Evolutionary conservation across 2,797 vertebrate genomes (phyloP).

Genomic region (Sebastiscus tertius): DNA sequence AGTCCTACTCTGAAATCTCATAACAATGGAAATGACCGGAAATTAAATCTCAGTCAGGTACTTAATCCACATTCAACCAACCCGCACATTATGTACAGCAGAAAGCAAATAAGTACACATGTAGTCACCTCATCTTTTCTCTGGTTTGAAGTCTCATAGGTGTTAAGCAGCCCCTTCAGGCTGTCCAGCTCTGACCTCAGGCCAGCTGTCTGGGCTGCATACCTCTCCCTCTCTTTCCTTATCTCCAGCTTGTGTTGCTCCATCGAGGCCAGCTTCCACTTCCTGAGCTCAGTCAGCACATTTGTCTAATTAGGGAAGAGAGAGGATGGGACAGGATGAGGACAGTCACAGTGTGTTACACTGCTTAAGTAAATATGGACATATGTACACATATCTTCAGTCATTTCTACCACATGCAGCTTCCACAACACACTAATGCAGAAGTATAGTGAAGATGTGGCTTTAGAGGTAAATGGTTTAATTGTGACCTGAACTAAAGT

Average conservation of each 20-base stretch:
- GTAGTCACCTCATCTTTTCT: constrained; percentile 93
- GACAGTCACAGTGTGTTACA: neutral
- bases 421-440: neutral
- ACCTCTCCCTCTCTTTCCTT: constrained; percentile 87
- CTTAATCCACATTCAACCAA: neutral
- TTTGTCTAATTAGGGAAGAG: constrained; percentile 81
- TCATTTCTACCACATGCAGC: neutral
- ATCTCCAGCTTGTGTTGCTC: constrained; percentile 90
- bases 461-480: neutral
- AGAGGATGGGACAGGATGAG: constrained; percentile 31
- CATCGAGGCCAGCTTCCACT: constrained; percentile 90
- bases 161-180: constrained; percentile 87
- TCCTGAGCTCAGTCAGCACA: constrained; percentile 90
- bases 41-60: neutral
- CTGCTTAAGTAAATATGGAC: constrained; percentile 1
- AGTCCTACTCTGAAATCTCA: neutral
- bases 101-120: neutral
- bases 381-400: neutral
- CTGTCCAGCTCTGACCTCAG: constrained; percentile 83
- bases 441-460: neutral
- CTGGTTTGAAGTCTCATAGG: constrained; percentile 89
- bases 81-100: neutral
- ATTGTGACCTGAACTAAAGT: neutral
- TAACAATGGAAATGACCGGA: neutral
- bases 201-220: constrained; percentile 79